Conservation (phyloP, 2,113 vertebrate genomes). For the Spheniscus mendiculus region DNA sequence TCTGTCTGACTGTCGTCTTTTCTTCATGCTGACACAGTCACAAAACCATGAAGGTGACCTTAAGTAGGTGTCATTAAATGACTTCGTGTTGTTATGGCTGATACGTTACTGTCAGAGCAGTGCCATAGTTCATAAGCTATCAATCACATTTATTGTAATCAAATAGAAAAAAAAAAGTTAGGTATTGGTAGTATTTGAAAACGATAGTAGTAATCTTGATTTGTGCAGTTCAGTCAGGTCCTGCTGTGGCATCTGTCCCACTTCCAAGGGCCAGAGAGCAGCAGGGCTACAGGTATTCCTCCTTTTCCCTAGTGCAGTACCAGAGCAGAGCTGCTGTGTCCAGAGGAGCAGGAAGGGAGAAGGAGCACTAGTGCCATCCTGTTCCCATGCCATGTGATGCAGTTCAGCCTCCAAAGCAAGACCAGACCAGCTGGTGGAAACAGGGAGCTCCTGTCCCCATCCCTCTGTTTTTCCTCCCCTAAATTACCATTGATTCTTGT, state of each 20-base stretch:
- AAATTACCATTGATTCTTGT: neutral
- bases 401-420: neutral
- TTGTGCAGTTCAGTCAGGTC: neutral
- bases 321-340: neutral
- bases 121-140: neutral
- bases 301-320: neutral
- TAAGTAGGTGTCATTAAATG: neutral
- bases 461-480: neutral
- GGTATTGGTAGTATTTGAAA: neutral
- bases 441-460: neutral
- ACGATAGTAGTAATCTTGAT: neutral
- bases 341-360: neutral
- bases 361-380: neutral
- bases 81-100: neutral
- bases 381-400: neutral
- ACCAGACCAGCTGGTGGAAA: neutral
- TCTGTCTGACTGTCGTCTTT: neutral
- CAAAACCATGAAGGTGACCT: neutral
- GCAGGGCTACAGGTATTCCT: neutral
- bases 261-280: neutral
- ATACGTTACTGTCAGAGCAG: neutral
- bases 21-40: neutral
- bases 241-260: neutral
- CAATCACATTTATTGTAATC: neutral
- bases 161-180: neutral